Evolutionary conservation across 2,113 vertebrate genomes (phyloP).

Genomic region (Columba janthina): DNA sequence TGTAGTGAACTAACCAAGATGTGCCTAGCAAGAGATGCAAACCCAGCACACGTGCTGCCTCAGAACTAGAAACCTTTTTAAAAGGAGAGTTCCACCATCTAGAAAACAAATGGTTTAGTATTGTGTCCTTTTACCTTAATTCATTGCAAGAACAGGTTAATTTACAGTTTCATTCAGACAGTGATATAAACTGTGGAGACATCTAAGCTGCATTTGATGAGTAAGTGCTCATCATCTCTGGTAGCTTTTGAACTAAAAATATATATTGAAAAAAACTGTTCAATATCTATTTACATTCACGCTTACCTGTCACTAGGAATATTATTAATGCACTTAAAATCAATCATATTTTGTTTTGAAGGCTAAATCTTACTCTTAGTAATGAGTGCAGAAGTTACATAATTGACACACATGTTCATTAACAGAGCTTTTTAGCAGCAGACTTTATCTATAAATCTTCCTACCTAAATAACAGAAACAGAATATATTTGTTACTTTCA

Average conservation of each 20-base stretch:
- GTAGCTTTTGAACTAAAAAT: conserved; percentile 14
- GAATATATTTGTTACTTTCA: not conserved
- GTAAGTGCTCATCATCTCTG: not conserved
- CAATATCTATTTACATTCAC: not conserved
- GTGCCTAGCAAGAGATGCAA: not conserved
- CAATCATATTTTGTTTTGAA: conserved; percentile 1
- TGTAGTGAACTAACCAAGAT: not conserved
- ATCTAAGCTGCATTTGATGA: not conserved
- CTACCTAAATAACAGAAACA: not conserved
- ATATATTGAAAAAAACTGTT: not conserved
- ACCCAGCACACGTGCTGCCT: not conserved
- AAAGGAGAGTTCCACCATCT: not conserved
- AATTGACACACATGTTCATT: conserved; percentile 8
- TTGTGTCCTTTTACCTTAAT: not conserved
- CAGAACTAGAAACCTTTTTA: not conserved
- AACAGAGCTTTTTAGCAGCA: not conserved
- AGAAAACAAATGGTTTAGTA: not conserved
- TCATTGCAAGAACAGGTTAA: not conserved
- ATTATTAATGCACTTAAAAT: not conserved
- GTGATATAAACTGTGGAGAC: not conserved
- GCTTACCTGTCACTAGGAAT: not conserved
- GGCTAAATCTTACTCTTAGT: not conserved
- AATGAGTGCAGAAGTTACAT: conserved; percentile 7
- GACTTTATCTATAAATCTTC: not conserved
- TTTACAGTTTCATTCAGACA: not conserved